Conservation (phyloP, 1,140 invertebrate species). For the Lepidurus packardi region DNA sequence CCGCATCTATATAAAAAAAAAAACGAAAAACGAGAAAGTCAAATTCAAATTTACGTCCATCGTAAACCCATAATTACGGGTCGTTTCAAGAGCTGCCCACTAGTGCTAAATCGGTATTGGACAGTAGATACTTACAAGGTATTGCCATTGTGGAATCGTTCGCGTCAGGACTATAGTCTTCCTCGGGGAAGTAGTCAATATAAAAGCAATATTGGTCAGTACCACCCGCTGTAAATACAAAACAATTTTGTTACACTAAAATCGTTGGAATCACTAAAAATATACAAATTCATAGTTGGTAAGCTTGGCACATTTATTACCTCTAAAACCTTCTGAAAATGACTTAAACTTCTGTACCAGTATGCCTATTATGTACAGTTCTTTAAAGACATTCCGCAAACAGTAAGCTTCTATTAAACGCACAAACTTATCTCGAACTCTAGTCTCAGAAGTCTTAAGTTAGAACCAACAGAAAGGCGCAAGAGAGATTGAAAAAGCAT, state of each 20-base stretch:
- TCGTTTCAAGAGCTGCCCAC: not conserved
- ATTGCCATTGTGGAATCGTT: conserved; percentile 81
- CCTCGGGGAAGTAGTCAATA: conserved; percentile 78
- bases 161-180: conserved; percentile 74
- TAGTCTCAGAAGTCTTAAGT: no score
- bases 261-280: not conserved
- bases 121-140: conserved; percentile 65
- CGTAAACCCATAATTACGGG: not conserved
- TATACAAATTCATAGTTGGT: not conserved
- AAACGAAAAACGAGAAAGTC: not conserved
- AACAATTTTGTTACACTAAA: not conserved
- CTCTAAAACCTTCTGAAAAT: not conserved
- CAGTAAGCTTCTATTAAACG: no score
- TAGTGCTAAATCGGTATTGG: conserved; percentile 8
- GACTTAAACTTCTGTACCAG: no score
- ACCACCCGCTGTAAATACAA: conserved; percentile 42
- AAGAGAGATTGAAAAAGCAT: no score
- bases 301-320: not conserved
- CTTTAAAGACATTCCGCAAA: no score
- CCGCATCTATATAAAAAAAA: conserved; percentile 55
- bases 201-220: conserved; percentile 56
- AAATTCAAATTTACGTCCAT: not conserved
- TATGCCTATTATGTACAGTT: no score
- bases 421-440: no score
- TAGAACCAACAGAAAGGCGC: no score